Percentiles rank a stretch among this genome's conserved stretches.
Conservation (phyloP, 2,797 vertebrate genomes). For the Thunnus albacares region DNA sequence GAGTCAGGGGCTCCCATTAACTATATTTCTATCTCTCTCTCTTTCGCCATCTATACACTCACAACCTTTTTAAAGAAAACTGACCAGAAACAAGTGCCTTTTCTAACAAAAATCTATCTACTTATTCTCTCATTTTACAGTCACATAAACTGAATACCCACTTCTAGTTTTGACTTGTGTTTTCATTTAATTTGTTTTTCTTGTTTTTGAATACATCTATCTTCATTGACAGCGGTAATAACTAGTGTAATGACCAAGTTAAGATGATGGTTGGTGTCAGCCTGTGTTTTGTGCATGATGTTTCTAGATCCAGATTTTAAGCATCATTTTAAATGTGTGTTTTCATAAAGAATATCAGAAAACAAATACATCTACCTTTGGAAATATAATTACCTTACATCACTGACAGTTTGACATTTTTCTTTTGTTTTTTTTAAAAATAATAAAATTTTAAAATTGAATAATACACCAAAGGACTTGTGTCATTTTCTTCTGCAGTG, state of each 20-base stretch:
- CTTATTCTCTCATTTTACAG: neutral
- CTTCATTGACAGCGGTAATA: neutral
- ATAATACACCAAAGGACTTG: neutral
- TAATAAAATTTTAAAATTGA: neutral
- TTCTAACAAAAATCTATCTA: neutral
- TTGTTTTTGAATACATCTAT: too few relatives aligned
- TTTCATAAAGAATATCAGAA: constrained; percentile 10
- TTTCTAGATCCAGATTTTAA: neutral
- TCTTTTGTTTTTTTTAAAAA: neutral
- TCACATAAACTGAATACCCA: too few relatives aligned
- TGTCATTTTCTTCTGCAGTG: constrained; percentile 15
- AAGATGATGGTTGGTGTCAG: neutral
- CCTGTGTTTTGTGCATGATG: neutral
- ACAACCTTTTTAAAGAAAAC: neutral
- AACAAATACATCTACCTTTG: neutral
- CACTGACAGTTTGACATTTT: neutral
- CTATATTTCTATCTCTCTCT: neutral
- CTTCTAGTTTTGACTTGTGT: neutral
- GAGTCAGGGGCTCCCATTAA: neutral
- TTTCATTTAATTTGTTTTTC: too few relatives aligned
- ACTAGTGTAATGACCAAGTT: neutral
- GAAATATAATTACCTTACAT: neutral
- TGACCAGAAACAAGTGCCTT: neutral
- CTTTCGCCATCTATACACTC: neutral
- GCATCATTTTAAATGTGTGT: neutral